phyloP scores from a whole-genome alignment of 2,113 vertebrate species.

The Bufo gargarizans region DNA sequence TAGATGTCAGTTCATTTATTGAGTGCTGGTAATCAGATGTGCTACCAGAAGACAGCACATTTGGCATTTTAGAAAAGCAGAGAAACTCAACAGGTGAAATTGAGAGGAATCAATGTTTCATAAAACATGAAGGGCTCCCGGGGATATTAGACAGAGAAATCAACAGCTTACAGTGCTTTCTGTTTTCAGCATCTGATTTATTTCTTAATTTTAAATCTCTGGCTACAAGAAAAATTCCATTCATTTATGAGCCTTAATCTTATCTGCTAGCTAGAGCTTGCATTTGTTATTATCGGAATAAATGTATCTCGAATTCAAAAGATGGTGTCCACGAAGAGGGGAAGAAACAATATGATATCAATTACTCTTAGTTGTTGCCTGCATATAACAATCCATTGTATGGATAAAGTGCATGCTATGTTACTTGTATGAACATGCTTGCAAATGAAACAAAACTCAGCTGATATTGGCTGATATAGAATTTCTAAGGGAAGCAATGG shows the following conservation, averaged over 20 bases:
- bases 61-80: slow-evolving; percentile 59
- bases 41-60: slow-evolving; percentile 49
- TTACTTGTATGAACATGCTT: slow-evolving; percentile 16
- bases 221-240: slow-evolving; percentile 44
- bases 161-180: slow-evolving; percentile 52
- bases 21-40: slow-evolving; percentile 57
- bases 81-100: slow-evolving; percentile 56
- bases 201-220: slow-evolving; percentile 58
- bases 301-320: slow-evolving; percentile 42
- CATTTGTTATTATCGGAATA: slow-evolving; percentile 48
- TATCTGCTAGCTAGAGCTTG: slow-evolving; percentile 45
- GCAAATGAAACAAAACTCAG: neutral
- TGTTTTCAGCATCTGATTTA: slow-evolving; percentile 52
- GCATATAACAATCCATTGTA: slow-evolving; percentile 1
- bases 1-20: slow-evolving; percentile 62
- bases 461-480: neutral
- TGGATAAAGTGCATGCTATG: slow-evolving; percentile 1
- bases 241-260: slow-evolving; percentile 52
- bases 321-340: slow-evolving; percentile 8
- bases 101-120: slow-evolving; percentile 51
- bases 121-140: slow-evolving; percentile 56
- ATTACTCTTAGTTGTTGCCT: neutral
- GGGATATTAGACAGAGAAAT: slow-evolving; percentile 58
- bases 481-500: neutral
- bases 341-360: slow-evolving; percentile 28